These are phyloP conservation scores for Girardinichthys multiradiatus DNA, from an alignment of 2,113 vertebrate species.

Conservation along the genomic window DNA sequence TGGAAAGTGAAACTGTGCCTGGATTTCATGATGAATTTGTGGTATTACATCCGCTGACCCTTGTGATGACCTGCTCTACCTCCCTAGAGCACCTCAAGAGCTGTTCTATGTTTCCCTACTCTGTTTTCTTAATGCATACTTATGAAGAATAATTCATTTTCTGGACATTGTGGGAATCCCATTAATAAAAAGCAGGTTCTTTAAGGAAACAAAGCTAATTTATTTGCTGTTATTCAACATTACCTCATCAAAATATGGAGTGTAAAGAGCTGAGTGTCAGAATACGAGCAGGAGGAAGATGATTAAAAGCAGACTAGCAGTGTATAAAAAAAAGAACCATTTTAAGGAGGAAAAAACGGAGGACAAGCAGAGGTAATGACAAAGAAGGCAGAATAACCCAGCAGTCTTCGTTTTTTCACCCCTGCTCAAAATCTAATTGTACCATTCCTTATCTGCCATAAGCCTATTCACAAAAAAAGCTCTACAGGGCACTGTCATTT, in stretches of 20 bases:
- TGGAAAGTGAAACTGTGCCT: too few species aligned
- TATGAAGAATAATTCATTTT: background rate
- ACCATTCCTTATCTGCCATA: slow-evolving; percentile 74
- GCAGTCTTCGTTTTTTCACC: slow-evolving; percentile 46
- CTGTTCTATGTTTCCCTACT: too few species aligned
- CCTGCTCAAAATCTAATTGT: slow-evolving; percentile 76
- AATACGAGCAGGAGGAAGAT: background rate
- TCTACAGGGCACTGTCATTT: slow-evolving; percentile 76
- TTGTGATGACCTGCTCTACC: background rate
- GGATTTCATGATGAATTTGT: too few species aligned
- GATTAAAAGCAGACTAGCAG: background rate
- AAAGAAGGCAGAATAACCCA: slow-evolving; percentile 30
- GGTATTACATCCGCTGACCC: background rate
- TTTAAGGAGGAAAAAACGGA: slow-evolving; percentile 2
- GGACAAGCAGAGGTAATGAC: background rate
- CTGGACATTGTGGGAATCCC: background rate
- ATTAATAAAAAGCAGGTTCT: background rate
- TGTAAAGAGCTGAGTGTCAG: too few species aligned
- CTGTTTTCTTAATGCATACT: background rate
- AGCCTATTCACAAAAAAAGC: slow-evolving; percentile 77
- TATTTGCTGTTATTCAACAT: background rate
- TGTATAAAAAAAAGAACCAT: background rate
- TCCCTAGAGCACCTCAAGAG: background rate
- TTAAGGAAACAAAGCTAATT: background rate
- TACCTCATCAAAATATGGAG: background rate